Evolutionary conservation across 2,797 vertebrate species (phyloP).

Genomic region (Pteronotus mesoamericanus): DNA sequence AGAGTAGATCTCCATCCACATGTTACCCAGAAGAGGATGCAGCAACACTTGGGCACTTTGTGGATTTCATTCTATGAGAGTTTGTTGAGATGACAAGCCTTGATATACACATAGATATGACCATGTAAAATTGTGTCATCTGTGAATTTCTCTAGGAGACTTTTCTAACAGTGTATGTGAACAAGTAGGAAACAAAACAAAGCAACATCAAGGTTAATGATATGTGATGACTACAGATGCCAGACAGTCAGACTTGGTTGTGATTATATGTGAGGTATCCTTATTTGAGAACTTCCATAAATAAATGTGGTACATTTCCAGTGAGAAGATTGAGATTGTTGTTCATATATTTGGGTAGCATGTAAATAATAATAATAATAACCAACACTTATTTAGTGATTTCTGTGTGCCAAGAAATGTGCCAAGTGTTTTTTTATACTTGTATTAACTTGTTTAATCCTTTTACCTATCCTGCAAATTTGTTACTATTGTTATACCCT

Average conservation of each 20-base stretch:
- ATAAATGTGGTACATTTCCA: not conserved
- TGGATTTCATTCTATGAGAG: not conserved
- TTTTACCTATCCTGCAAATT: not conserved
- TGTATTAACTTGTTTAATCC: not conserved
- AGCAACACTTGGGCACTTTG: not conserved
- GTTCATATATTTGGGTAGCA: not conserved
- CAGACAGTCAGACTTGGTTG: not conserved
- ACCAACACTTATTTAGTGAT: not conserved
- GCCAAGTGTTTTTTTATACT: not conserved
- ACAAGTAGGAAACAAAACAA: not conserved
- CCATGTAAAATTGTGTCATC: not conserved
- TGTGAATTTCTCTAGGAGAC: not conserved
- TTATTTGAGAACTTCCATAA: not conserved
- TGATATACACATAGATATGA: not conserved
- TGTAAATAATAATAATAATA: not conserved
- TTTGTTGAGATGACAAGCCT: not conserved
- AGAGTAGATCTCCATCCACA: not conserved
- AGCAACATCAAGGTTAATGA: not conserved
- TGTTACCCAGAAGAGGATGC: not conserved
- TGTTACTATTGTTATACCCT: not conserved
- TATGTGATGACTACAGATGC: not conserved
- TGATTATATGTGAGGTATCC: not conserved
- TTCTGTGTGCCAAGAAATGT: not conserved
- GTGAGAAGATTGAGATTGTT: not conserved
- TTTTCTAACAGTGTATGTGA: not conserved